phyloP scores from a whole-genome alignment of 2,888 invertebrate species.

The Xylophagus ater region DNA sequence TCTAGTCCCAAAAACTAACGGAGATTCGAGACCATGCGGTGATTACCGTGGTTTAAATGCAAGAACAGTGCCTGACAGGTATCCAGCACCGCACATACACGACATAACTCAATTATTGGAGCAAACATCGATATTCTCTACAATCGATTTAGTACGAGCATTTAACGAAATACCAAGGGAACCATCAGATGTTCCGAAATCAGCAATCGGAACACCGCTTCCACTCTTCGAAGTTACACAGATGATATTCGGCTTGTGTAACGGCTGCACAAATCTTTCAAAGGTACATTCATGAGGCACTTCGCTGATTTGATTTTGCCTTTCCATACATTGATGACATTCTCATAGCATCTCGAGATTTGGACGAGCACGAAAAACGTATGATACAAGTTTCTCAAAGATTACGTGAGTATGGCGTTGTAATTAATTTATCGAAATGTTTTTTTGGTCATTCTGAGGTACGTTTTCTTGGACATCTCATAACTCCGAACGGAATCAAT shows the following conservation, averaged over 20 bases:
- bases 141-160: slow-evolving; percentile 22
- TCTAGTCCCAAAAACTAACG: slow-evolving; percentile 22
- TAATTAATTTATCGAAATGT: too few relatives aligned
- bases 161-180: slow-evolving; percentile 29
- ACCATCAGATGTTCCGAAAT: slow-evolving; percentile 25
- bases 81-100: slow-evolving; percentile 11
- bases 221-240: slow-evolving; percentile 25
- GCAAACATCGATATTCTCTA: slow-evolving; percentile 17
- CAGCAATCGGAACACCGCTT: slow-evolving; percentile 28
- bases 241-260: slow-evolving; percentile 28
- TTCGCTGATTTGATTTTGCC: slow-evolving; percentile 9
- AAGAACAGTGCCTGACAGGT: slow-evolving; percentile 9
- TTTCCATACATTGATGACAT: slow-evolving; percentile 22
- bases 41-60: slow-evolving; percentile 12
- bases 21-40: slow-evolving; percentile 24
- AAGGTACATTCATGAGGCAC: slow-evolving; percentile 24
- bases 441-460: too few relatives aligned
- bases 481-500: too few relatives aligned
- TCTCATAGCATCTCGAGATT: slow-evolving; percentile 20
- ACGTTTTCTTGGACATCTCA: too few relatives aligned
- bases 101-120: slow-evolving; percentile 4
- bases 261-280: slow-evolving; percentile 29
- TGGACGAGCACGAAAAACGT: too few relatives aligned
- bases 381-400: too few relatives aligned
- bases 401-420: too few relatives aligned